phyloP scores from a whole-genome alignment of 2,797 vertebrate genomes.

The Cossypha dichroa region DNA sequence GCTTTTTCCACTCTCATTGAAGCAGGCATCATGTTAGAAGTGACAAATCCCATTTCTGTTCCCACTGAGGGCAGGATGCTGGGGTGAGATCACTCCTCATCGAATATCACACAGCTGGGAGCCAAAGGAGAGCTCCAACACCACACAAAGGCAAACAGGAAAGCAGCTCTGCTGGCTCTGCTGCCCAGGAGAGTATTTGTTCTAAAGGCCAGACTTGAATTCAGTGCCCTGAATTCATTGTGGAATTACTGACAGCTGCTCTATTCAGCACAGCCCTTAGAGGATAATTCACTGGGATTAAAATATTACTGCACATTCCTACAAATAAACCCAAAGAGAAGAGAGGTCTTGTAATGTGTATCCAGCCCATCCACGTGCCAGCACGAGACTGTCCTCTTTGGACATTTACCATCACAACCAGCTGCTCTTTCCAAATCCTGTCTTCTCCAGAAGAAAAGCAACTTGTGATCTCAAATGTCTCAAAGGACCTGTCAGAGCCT shows the following conservation, averaged over 20 bases:
- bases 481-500: neutral
- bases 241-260: slow-evolving; percentile 21
- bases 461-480: neutral
- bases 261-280: neutral
- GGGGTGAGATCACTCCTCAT: neutral
- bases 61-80: neutral
- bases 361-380: neutral
- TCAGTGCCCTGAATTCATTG: slow-evolving; percentile 15
- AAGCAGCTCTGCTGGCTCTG: neutral
- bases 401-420: neutral
- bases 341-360: neutral
- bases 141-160: neutral
- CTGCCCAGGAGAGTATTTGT: neutral
- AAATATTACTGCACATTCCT: neutral
- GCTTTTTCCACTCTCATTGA: neutral
- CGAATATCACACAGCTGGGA: neutral
- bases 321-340: slow-evolving; percentile 5
- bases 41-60: neutral
- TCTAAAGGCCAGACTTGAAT: slow-evolving; percentile 12
- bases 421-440: neutral
- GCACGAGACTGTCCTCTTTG: neutral
- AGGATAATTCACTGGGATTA: slow-evolving; percentile 5
- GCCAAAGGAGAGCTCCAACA: neutral
- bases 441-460: neutral
- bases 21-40: neutral